These are phyloP conservation scores for Phenacoccus solenopsis DNA, from an alignment of 1,140 invertebrate species.

Conservation along the genomic window DNA sequence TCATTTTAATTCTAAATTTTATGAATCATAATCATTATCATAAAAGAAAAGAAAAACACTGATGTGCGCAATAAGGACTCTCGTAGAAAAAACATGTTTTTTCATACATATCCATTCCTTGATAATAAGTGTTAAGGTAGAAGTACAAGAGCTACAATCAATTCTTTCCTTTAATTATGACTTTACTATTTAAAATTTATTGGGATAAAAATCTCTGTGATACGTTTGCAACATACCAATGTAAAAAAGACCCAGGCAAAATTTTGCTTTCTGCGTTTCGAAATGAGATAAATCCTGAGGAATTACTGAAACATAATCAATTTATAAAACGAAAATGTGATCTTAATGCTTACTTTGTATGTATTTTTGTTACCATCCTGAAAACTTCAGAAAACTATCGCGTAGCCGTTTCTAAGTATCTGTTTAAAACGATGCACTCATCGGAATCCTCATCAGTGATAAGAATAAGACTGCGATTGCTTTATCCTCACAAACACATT, in stretches of 20 bases:
- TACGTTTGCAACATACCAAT: not conserved
- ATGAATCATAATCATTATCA: too few relatives aligned
- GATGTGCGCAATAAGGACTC: too few relatives aligned
- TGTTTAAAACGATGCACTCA: not conserved
- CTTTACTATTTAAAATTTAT: not conserved
- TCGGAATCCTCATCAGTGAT: not conserved
- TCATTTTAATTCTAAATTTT: too few relatives aligned
- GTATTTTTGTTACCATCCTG: not conserved
- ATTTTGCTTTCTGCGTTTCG: not conserved
- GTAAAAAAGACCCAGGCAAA: not conserved
- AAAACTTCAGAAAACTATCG: not conserved
- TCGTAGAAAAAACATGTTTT: too few relatives aligned
- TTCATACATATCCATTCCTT: too few relatives aligned
- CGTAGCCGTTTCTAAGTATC: not conserved
- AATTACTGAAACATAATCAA: not conserved
- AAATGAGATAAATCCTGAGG: not conserved
- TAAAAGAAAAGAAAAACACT: too few relatives aligned
- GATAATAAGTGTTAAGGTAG: too few relatives aligned
- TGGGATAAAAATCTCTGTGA: not conserved
- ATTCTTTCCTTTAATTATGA: constrained; percentile 1
- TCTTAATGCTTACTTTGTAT: not conserved
- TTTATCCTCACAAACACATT: not conserved
- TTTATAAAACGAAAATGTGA: not conserved
- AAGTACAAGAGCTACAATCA: too few relatives aligned
- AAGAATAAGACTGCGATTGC: not conserved